Base-by-base conservation (phyloP, 2,797 vertebrate genomes). In the Lutra lutra region DNA sequence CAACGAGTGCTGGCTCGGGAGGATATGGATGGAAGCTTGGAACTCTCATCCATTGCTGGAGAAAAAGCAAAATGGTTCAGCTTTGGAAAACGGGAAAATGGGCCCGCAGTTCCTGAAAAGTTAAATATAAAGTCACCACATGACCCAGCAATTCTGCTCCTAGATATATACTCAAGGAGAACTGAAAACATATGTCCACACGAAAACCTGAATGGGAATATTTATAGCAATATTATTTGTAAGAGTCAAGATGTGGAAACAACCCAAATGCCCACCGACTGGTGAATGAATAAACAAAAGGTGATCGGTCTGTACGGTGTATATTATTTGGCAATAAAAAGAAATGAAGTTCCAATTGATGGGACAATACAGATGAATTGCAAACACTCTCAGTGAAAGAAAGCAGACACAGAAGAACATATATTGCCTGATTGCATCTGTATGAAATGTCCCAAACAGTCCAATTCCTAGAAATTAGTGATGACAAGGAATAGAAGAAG, bases 361-460 rank as follows among this genome's bases (percentile, higher is more conserved):
- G 48, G 66, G 18, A 20, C 18, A 7, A 27, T n/a, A 0, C 7
- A 51, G 23, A 56, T 14, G 32, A 51, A 17, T 7, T 32, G 48
- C 46, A 68, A 73, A 58, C 38, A 4, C 0, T 13, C 23, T 20
- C 14, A 4, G 62, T 11, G 35, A 46, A 72, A 54, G 86, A 54
- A 72, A 51, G 17, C 60, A 51, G 58, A 14, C 11, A 51, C 58
- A 40, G 38, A 51, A 54, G 72, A 43, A 35, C 10, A 11, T 1
- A 1, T 12, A 14, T 2, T n/a, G 2, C 13, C 1, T 46, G 46
- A 32, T 32, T 54, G 20, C 29, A 20, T 48, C 18, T 27, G 3
- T 20, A 6, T 4, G 64, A 64, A 64, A 73, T 11, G n/a, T 62
- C 27, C 48, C 8, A 25, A 43, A 20, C 7, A 43, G 66, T 32